A percentile compares a stretch with the other conserved stretches of the same genome.
These are phyloP conservation scores for Ochropleura plecta DNA, from an alignment of 2,888 invertebrate genomes.

Conservation along the genomic window DNA sequence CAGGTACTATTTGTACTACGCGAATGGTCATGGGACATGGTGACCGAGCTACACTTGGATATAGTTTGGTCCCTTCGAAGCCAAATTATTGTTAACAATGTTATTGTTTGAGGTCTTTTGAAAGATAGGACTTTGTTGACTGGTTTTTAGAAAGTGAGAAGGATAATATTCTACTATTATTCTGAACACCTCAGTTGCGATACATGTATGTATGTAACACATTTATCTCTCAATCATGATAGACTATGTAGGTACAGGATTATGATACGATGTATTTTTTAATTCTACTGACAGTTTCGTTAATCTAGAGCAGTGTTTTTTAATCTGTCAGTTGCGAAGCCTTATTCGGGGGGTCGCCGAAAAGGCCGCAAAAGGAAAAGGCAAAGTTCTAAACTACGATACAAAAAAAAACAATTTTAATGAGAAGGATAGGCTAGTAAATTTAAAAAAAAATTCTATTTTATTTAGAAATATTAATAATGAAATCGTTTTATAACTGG, in stretches of 20 bases:
- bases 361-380: no score
- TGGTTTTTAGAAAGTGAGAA: neutral
- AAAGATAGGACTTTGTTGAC: neutral
- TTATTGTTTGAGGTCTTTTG: neutral
- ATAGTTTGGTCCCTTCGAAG: neutral
- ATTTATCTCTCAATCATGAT: neutral
- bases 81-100: no score
- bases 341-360: no score
- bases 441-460: no score
- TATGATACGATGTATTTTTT: neutral
- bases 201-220: neutral
- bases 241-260: neutral
- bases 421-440: no score
- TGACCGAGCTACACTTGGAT: slow-evolving; percentile 4
- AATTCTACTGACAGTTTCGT: neutral
- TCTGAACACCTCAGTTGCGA: neutral
- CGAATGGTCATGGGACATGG: neutral
- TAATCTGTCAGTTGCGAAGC: no score
- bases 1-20: slow-evolving; percentile 27
- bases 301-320: neutral
- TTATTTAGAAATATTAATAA: no score
- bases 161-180: neutral
- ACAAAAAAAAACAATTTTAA: no score
- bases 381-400: no score
- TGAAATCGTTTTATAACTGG: no score